These are phyloP conservation scores for Menura novaehollandiae DNA, from an alignment of 2,113 vertebrate genomes.

Conservation along the genomic window DNA sequence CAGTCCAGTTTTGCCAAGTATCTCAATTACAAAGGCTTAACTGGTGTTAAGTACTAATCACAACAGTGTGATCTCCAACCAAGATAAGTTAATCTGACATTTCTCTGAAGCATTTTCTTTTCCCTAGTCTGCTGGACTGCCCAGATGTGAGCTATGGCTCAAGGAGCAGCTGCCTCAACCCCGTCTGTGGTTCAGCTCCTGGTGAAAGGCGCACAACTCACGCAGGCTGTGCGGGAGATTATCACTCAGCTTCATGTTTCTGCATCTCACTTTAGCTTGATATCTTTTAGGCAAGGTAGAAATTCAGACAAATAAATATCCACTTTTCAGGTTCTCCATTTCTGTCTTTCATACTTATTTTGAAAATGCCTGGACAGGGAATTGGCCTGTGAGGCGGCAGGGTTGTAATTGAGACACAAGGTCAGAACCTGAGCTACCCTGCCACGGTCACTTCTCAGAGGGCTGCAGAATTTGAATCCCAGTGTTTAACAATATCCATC, in stretches of 20 bases:
- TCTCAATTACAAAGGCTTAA: neutral
- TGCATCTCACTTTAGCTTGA: neutral
- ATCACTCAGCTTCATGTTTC: neutral
- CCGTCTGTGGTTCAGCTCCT: fast-evolving
- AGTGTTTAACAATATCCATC: neutral
- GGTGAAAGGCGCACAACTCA: fast-evolving
- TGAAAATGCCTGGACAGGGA: neutral
- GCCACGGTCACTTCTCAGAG: neutral
- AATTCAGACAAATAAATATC: neutral
- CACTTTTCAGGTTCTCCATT: neutral
- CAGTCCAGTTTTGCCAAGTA: neutral
- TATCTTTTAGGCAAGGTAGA: neutral
- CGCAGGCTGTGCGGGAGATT: fast-evolving
- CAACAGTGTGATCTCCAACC: neutral
- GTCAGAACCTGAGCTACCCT: neutral
- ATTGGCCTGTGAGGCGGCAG: neutral
- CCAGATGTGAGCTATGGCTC: neutral
- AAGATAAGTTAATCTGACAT: neutral
- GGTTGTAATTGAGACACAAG: neutral
- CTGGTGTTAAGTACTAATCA: neutral
- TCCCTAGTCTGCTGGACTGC: neutral
- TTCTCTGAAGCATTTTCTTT: neutral
- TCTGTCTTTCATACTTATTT: neutral
- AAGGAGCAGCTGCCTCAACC: neutral
- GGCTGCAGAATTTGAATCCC: neutral